Percentiles rank a stretch among this genome's conserved stretches.
These are phyloP conservation scores for Aspidoscelis tigris DNA, from an alignment of 2,113 vertebrate genomes.

Conservation along the genomic window DNA sequence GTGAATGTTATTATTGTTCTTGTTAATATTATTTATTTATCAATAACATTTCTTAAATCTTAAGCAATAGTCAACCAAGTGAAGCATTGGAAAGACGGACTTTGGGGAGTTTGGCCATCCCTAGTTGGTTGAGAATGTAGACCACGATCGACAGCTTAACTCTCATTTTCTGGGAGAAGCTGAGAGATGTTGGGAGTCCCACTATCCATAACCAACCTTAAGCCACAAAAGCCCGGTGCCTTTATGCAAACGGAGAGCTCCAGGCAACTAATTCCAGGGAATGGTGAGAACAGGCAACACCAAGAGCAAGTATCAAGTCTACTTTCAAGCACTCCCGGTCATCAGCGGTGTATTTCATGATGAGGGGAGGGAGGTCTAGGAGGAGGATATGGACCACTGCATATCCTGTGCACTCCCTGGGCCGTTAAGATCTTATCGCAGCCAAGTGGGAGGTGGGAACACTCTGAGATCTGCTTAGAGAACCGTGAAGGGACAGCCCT, in stretches of 20 bases:
- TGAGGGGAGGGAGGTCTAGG: neutral
- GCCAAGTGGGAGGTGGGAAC: slow-evolving; percentile 14
- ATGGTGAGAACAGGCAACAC: neutral
- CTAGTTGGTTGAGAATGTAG: neutral
- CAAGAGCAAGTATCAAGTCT: neutral
- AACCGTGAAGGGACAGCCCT: neutral
- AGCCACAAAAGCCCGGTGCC: neutral
- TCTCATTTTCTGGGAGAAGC: too few relatives aligned
- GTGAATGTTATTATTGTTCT: neutral
- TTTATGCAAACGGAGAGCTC: too few relatives aligned
- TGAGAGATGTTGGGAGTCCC: neutral
- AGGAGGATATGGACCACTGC: neutral
- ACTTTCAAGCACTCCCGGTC: neutral
- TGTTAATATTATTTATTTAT: too few relatives aligned
- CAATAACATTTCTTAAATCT: too few relatives aligned
- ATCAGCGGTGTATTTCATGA: too few relatives aligned
- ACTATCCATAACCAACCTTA: neutral
- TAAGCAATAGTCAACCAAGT: neutral
- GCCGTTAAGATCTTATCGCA: slow-evolving; percentile 3
- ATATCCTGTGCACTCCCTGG: neutral
- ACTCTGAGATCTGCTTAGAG: neutral
- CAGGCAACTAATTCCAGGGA: neutral
- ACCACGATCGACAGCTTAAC: neutral
- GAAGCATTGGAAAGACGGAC: neutral
- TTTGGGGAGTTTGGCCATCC: neutral